phyloP scores from a whole-genome alignment of 2,113 vertebrate genomes.

The Lasiurus borealis region DNA sequence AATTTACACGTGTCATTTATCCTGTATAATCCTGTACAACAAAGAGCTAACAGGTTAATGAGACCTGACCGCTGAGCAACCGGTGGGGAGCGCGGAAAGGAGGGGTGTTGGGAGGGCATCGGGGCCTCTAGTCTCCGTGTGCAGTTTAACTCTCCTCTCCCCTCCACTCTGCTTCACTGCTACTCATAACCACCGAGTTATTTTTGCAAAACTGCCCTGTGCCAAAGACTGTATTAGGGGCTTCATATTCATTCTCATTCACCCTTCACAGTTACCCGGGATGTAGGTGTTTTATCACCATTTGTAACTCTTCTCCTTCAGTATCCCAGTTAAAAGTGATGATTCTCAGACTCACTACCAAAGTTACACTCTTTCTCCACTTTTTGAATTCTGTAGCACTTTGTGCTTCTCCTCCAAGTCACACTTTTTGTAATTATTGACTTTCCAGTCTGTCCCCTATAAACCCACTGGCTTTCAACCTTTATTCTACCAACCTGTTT shows the following conservation, averaged over 20 bases:
- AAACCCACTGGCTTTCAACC: conserved; percentile 1
- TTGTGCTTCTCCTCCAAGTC: conserved; percentile 53
- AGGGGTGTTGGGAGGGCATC: no score
- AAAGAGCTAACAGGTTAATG: no score
- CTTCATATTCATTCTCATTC: background rate
- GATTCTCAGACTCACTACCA: background rate
- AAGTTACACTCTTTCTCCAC: background rate
- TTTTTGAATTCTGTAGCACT: background rate
- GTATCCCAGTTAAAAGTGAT: background rate
- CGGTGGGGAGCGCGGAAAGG: no score
- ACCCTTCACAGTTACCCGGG: background rate
- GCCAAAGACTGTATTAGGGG: background rate
- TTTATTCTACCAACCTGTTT: conserved; percentile 54
- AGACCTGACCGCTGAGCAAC: no score
- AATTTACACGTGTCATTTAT: background rate
- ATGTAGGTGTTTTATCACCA: background rate
- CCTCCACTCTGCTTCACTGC: background rate
- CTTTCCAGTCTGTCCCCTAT: background rate
- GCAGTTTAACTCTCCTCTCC: background rate
- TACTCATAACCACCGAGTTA: background rate
- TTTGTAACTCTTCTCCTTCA: conserved; percentile 7
- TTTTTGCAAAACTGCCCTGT: background rate
- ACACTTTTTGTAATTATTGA: background rate
- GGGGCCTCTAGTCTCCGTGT: background rate
- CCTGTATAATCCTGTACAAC: no score